These are phyloP conservation scores for Cyclura pinguis DNA, from an alignment of 2,797 vertebrate species.

Conservation along the genomic window DNA sequence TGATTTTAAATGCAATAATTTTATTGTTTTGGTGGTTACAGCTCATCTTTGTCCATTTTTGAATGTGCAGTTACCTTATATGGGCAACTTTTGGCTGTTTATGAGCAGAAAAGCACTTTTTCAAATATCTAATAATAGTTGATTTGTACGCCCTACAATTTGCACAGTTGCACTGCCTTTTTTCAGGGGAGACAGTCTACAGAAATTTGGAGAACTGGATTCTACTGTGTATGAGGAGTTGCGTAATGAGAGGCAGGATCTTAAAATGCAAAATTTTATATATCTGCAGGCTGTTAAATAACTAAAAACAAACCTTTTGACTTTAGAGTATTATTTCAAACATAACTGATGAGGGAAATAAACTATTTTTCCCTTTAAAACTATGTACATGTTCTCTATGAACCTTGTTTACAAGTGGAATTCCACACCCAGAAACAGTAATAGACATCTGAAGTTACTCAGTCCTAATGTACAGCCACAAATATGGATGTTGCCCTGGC, in stretches of 20 bases:
- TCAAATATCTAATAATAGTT: not conserved
- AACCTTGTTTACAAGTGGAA: not conserved
- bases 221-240: not conserved
- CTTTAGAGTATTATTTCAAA: not conserved
- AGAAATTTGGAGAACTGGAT: not conserved
- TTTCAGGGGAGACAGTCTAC: not conserved
- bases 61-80: too few relatives aligned
- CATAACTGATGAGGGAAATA: not conserved
- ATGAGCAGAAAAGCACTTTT: not conserved
- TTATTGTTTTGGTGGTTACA: too few relatives aligned
- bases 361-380: not conserved
- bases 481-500: not conserved
- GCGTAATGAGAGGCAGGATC: not conserved
- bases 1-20: too few relatives aligned
- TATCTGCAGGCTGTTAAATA: not conserved
- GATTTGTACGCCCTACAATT: not conserved
- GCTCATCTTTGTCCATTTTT: too few relatives aligned
- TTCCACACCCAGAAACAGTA: not conserved
- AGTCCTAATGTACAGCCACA: not conserved
- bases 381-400: not conserved
- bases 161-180: not conserved
- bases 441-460: not conserved
- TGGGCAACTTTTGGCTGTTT: too few relatives aligned
- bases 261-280: not conserved
- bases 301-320: too few relatives aligned